Evolutionary conservation across 2,113 vertebrate genomes (phyloP).

Genomic region (Cinclus cinclus): DNA sequence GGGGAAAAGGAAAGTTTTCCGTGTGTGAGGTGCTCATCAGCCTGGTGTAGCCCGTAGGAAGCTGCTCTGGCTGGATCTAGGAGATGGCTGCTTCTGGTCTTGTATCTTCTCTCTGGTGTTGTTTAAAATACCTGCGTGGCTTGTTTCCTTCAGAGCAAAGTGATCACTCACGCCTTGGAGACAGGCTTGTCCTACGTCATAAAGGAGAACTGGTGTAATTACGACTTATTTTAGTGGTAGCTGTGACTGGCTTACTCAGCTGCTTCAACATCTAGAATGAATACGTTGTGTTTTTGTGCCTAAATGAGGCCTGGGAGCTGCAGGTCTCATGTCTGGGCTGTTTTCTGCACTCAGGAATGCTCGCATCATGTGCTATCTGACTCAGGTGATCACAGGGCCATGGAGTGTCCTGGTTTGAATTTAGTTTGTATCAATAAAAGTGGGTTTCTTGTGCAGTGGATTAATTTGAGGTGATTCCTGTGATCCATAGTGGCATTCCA

Average conservation of each 20-base stretch:
- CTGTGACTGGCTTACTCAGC: neutral
- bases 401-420: neutral
- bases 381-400: neutral
- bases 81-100: neutral
- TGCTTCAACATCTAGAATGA: neutral
- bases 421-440: neutral
- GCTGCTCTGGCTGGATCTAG: neutral
- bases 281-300: neutral
- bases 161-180: neutral
- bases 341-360: neutral
- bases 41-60: neutral
- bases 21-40: accelerated
- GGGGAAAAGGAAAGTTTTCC: neutral
- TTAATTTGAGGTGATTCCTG: neutral
- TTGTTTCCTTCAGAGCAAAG: neutral
- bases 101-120: neutral
- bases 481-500: neutral
- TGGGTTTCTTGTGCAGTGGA: neutral
- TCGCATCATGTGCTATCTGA: neutral
- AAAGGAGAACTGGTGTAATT: neutral
- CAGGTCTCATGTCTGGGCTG: neutral
- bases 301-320: neutral
- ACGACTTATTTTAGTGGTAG: neutral
- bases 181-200: neutral
- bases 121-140: neutral